Conservation (phyloP, 2,888 invertebrate species). For the Stramonita haemastoma region DNA sequence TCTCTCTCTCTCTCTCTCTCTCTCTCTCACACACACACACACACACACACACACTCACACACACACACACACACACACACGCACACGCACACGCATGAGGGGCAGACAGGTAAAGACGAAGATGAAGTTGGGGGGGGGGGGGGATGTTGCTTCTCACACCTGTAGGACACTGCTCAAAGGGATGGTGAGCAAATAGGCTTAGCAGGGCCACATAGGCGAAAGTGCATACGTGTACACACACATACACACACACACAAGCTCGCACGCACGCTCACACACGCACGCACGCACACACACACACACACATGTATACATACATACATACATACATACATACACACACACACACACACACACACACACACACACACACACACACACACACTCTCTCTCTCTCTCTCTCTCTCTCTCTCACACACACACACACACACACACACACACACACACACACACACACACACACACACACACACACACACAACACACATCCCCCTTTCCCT, state of each 20-base stretch:
- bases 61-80: background rate
- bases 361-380: background rate
- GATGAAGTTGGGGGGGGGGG: too few relatives aligned
- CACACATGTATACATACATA: background rate
- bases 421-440: background rate
- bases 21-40: slow-evolving; percentile 17
- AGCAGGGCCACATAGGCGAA: background rate
- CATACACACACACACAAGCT: background rate
- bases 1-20: slow-evolving; percentile 36
- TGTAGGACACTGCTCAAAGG: too few relatives aligned
- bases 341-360: background rate
- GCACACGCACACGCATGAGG: too few relatives aligned
- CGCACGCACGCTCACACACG: background rate
- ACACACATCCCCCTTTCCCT: background rate
- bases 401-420: background rate
- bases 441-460: background rate
- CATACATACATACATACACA: background rate
- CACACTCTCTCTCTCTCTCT: background rate
- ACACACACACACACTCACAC: background rate
- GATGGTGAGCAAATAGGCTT: background rate
- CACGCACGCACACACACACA: background rate
- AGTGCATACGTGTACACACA: background rate
- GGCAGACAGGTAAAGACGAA: too few relatives aligned
- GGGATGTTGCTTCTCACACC: too few relatives aligned
- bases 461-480: background rate